A percentile compares a stretch with the other conserved stretches of the same genome.
Conservation (phyloP, 2,797 vertebrate species). For the Synanceia verrucosa region DNA sequence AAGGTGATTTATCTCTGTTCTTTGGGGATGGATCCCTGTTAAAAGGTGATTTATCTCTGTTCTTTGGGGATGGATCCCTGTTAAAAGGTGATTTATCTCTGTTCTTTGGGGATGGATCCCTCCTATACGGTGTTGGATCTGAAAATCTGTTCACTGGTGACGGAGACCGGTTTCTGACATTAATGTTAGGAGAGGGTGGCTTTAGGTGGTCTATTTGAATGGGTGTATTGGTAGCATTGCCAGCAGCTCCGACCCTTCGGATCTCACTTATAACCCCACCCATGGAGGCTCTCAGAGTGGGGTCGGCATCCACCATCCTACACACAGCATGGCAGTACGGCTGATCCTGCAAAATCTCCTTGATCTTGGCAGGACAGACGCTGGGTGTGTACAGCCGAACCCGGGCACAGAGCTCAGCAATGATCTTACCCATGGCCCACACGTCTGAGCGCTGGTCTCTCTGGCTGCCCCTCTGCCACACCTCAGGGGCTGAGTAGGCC, state of each 20-base stretch:
- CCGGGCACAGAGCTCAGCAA: slow-evolving; percentile 78
- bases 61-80: background rate
- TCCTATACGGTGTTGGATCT: background rate
- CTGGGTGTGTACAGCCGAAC: slow-evolving; percentile 73
- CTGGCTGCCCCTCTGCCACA: slow-evolving; percentile 54
- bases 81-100: background rate
- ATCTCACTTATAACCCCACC: slow-evolving; percentile 70
- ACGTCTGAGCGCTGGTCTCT: slow-evolving; percentile 79
- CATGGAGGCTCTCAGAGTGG: slow-evolving; percentile 66
- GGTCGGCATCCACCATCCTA: slow-evolving; percentile 74
- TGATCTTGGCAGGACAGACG: slow-evolving; percentile 73
- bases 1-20: background rate
- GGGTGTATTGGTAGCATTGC: background rate
- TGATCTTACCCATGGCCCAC: slow-evolving; percentile 85
- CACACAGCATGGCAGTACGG: slow-evolving; percentile 67
- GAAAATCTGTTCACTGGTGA: slow-evolving; percentile 37
- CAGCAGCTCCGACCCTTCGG: slow-evolving; percentile 37
- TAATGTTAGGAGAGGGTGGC: background rate
- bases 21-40: background rate
- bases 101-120: background rate
- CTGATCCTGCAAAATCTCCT: slow-evolving; percentile 65
- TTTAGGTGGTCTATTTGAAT: slow-evolving; percentile 21
- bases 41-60: background rate
- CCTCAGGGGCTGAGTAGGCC: slow-evolving; percentile 81
- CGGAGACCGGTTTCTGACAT: slow-evolving; percentile 32